Evolutionary conservation across 2,797 vertebrate species (phyloP).

Genomic region (Phrynocephalus vlangalii): DNA sequence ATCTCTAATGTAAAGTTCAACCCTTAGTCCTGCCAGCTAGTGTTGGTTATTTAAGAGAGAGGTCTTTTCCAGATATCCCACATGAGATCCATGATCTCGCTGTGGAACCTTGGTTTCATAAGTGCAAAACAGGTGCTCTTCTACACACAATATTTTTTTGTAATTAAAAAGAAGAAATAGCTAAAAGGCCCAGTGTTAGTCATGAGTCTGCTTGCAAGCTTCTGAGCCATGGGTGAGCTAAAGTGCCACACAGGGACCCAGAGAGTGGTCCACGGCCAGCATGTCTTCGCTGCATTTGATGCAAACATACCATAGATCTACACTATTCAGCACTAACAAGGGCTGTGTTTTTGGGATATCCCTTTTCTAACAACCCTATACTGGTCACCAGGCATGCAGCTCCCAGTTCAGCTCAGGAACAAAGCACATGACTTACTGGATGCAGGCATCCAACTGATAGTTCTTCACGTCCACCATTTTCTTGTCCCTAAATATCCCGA

Average conservation of each 20-base stretch:
- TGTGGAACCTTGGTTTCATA: neutral
- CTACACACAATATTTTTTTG: slow-evolving; percentile 3
- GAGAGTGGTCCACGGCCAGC: neutral
- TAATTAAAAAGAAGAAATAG: slow-evolving; percentile 45
- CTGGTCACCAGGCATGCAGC: neutral
- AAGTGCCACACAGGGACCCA: neutral
- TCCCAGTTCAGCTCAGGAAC: slow-evolving; percentile 27
- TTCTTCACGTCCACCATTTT: slow-evolving; percentile 5
- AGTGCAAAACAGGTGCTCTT: neutral
- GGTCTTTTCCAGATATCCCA: neutral
- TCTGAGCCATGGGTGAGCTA: neutral
- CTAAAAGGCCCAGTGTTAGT: neutral
- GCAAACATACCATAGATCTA: neutral
- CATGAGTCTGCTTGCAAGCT: neutral
- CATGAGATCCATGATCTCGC: neutral
- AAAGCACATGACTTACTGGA: slow-evolving; percentile 45
- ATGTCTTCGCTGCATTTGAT: neutral
- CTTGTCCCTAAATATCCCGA: slow-evolving; percentile 8
- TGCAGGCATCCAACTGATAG: slow-evolving; percentile 34
- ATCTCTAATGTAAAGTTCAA: too few species aligned
- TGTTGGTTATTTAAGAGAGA: neutral
- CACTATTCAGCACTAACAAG: neutral
- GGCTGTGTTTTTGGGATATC: neutral
- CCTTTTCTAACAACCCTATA: neutral
- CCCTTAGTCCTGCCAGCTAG: neutral